These are phyloP conservation scores for Microplitis deprimator DNA, from an alignment of 2,888 invertebrate genomes.

Conservation along the genomic window DNA sequence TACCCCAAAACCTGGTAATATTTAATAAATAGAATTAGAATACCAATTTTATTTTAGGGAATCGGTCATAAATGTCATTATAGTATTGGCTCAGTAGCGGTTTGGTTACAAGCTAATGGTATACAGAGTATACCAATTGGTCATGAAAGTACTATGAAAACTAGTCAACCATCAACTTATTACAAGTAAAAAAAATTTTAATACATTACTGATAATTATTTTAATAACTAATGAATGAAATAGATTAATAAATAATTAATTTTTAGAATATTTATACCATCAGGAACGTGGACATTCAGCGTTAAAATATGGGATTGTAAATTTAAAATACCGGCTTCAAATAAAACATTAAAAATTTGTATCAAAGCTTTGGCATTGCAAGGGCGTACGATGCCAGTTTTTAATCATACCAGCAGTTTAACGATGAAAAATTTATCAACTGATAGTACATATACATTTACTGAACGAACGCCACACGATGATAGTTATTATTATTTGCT, in stretches of 20 bases:
- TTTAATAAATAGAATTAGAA: neutral
- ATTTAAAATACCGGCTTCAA: slow-evolving; percentile 59
- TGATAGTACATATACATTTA: slow-evolving; percentile 64
- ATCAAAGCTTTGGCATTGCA: slow-evolving; percentile 67
- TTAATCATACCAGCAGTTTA: slow-evolving; percentile 58
- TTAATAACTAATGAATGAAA: neutral
- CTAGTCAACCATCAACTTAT: slow-evolving; percentile 69
- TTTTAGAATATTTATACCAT: slow-evolving; percentile 71
- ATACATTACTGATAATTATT: neutral
- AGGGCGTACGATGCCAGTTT: slow-evolving; percentile 68
- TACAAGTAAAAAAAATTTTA: slow-evolving; percentile 68
- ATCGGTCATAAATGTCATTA: slow-evolving; percentile 72
- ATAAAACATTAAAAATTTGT: slow-evolving; percentile 59
- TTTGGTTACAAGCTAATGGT: slow-evolving; percentile 70
- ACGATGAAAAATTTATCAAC: slow-evolving; percentile 61
- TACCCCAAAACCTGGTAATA: neutral
- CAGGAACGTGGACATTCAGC: slow-evolving; percentile 70
- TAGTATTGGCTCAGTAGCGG: slow-evolving; percentile 72
- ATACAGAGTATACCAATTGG: slow-evolving; percentile 70
- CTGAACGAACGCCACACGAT: slow-evolving; percentile 69
- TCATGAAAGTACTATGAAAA: slow-evolving; percentile 63
- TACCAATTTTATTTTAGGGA: slow-evolving; percentile 61
- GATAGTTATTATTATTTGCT: slow-evolving; percentile 72
- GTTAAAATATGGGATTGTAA: slow-evolving; percentile 70
- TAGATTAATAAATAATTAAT: no score